A percentile compares a stretch with the other conserved stretches of the same genome.
phyloP scores from a whole-genome alignment of 2,888 invertebrate genomes.

The Smittia sp. region DNA sequence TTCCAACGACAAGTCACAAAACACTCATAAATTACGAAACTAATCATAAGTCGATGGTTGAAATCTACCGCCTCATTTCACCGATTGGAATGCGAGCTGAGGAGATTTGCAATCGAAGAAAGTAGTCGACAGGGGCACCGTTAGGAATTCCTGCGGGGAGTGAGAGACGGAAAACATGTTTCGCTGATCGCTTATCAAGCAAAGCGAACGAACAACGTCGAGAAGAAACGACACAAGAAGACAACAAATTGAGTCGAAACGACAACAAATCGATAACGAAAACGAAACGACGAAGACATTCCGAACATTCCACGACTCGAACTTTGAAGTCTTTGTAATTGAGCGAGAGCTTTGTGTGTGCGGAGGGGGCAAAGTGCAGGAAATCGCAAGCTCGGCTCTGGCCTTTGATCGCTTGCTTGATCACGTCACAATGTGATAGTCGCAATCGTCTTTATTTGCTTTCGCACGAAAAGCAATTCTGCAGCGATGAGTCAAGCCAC shows the following conservation, averaged over 20 bases:
- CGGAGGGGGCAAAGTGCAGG: neutral
- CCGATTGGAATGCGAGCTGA: neutral
- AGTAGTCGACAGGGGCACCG: neutral
- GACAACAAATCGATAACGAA: constrained; percentile 36
- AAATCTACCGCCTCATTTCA: neutral
- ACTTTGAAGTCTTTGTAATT: constrained; percentile 18
- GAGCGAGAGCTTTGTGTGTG: neutral
- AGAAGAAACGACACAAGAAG: neutral
- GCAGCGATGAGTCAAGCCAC: neutral
- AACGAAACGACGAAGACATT: constrained; percentile 26
- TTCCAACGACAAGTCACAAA: neutral
- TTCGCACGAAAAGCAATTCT: neutral
- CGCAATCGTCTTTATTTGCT: neutral
- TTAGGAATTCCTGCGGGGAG: neutral
- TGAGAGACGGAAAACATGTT: constrained; percentile 13
- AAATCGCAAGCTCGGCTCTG: neutral
- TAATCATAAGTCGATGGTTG: neutral
- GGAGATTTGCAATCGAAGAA: neutral
- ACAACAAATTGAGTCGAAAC: constrained; percentile 25
- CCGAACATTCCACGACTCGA: constrained; percentile 35
- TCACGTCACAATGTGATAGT: constrained; percentile 5
- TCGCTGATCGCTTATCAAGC: constrained; percentile 18
- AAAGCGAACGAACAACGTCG: neutral
- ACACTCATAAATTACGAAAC: neutral
- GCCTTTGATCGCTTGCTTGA: neutral